Base-by-base conservation (phyloP, 2,113 vertebrate genomes). In the Gulo gulo region DNA sequence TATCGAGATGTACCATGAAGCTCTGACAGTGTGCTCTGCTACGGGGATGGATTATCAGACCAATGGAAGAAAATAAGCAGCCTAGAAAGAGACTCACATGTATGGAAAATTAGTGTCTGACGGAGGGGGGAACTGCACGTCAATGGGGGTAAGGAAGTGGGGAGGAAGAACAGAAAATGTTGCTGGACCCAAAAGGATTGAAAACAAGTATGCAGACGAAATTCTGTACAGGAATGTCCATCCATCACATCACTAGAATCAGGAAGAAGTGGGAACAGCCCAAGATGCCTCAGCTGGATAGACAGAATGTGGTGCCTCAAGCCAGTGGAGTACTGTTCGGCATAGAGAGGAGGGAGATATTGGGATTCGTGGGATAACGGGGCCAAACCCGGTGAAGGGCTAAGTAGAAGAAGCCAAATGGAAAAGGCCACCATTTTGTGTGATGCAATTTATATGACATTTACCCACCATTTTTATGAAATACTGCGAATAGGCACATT, bases 1-100 rank as follows among this genome's bases (percentile, higher is more conserved):
- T 65, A 4, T 1, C 5, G 23, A n/a, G 47, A 88, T 0, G 0
- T 7, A 18, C 39, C 11, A 0, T 20, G 57, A 74, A 59, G 50
- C 65, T 50, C 13, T 31, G 23, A 15, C 15, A 2, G 7, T 26
- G 15, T 20, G 14, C 0, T 5, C 71, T 73, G 34, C 26, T 69
- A 7, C 4, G 7, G 15, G 9, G 52, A 20, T 71, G 50, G 81
- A 29, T 59, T 61, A 29, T 65, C 14, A 73, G 36, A 18, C n/a
- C 13, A 71, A 29, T 2, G 21, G 21, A 31, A 78, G 0, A 1
- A 24, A 83, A 31, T 21, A 21, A 50, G 15, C 18, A 59, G 26
- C 42, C n/a, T 12, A 39, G 74, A 63, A 36, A 88, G 81, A 95
- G 16, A 55, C 23, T 11, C 45, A 57, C 16, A 3, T 0, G 0